Evolutionary conservation across 2,888 invertebrate species (phyloP).

Genomic region (Noctua comes): DNA sequence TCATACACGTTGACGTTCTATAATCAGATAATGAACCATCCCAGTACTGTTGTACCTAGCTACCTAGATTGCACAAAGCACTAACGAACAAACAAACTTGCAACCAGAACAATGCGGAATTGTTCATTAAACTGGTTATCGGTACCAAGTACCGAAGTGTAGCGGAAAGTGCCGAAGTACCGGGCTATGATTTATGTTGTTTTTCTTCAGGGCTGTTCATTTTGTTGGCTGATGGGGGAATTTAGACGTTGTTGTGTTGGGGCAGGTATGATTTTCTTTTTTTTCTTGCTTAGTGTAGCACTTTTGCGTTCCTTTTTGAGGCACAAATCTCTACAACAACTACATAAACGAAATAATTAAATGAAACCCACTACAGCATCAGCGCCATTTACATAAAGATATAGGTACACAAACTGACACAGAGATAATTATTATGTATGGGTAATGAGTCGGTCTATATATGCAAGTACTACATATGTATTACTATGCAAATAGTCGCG

Average conservation of each 20-base stretch:
- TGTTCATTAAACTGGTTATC: conserved; percentile 58
- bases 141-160: conserved; percentile 29
- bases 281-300: neutral
- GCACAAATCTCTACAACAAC: neutral
- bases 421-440: conserved; percentile 56
- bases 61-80: conserved; percentile 62
- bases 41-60: neutral
- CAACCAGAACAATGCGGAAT: conserved; percentile 53
- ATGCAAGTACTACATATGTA: conserved; percentile 37
- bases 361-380: neutral
- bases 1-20: conserved; percentile 28
- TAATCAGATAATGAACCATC: conserved; percentile 57
- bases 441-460: conserved; percentile 49
- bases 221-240: conserved; percentile 19
- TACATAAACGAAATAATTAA: conserved; percentile 7
- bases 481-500: conserved; percentile 57
- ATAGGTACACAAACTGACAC: conserved; percentile 29
- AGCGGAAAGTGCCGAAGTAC: conserved; percentile 10
- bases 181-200: conserved; percentile 49
- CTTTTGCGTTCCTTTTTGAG: neutral
- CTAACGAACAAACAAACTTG: conserved; percentile 59
- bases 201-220: conserved; percentile 53
- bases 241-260: conserved; percentile 13
- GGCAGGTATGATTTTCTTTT: conserved; percentile 3
- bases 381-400: conserved; percentile 38